A percentile compares a stretch with the other conserved stretches of the same genome.
Conservation (phyloP, 2,888 invertebrate genomes). For the Piscicola geometra region DNA sequence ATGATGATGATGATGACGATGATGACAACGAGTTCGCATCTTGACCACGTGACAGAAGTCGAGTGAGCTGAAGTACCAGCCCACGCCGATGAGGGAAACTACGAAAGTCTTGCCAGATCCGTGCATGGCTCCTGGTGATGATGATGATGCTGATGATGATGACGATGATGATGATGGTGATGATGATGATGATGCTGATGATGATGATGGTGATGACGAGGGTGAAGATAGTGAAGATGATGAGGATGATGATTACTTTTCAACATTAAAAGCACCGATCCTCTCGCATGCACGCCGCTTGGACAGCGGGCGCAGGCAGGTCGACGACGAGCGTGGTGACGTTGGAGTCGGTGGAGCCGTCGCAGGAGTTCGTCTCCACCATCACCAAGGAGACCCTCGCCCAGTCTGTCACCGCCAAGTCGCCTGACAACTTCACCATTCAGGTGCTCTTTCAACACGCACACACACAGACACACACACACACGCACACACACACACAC, state of each 20-base stretch:
- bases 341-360: slow-evolving; percentile 44
- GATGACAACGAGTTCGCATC: slow-evolving; percentile 9
- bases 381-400: slow-evolving; percentile 43
- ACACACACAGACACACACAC: not conserved
- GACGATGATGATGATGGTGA: too few species aligned
- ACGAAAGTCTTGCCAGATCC: not conserved
- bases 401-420: slow-evolving; percentile 41
- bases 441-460: not conserved
- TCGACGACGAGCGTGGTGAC: slow-evolving; percentile 42
- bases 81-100: too few species aligned
- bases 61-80: slow-evolving; percentile 23
- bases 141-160: too few species aligned
- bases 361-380: slow-evolving; percentile 45
- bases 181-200: too few species aligned
- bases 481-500: not conserved
- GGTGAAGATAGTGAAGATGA: too few species aligned
- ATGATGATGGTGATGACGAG: too few species aligned
- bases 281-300: too few species aligned
- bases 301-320: too few species aligned
- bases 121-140: not conserved
- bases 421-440: slow-evolving; percentile 44
- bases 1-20: too few species aligned
- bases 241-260: too few species aligned
- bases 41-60: not conserved
- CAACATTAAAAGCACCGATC: not conserved